Base-by-base conservation (phyloP, 2,888 invertebrate species). In the Latrodectus elegans region DNA sequence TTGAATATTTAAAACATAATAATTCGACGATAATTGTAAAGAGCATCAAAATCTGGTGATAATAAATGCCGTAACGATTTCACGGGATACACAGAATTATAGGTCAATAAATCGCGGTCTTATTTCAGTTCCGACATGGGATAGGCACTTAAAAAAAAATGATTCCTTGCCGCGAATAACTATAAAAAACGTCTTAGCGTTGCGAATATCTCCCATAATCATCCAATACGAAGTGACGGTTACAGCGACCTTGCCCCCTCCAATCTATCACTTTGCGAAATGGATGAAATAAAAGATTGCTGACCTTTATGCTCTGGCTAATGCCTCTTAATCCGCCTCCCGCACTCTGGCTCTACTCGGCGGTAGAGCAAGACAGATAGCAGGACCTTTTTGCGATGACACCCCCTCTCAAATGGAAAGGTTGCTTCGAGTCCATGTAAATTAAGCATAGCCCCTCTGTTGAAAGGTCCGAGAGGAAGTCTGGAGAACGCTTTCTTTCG, bases 261-360 rank as follows among this genome's bases (percentile, higher is more conserved):
- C 77, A 64, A 77, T 77, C 52, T 67, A 77, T 77, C 77, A 77
- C 67, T 77, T 67, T 51, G 52, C 49, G 49, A 11, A 53, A 77
- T 17, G 53, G n/a, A 64, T 51, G 65, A 53, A 75, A 75, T 75
- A 55, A 55, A 26, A 67, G 77, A 77, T 67, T 11, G 51, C n/a
- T 77, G 65, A 77, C 65, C 77, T 51, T 52, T 49, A 38, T n/a
- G 17, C n/a, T 49, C 67, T 11, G 11, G 17, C 51, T 74, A 53
- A 55, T 55, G 53, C 73, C 26, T 51, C 55, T 51, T 74, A 74
- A 74, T 74, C 73, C 73, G 15, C 49, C 71, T 71, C 71, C 71
- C 49, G 71, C 51, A 71, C 17, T 51, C 26, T 51, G 11, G n/a
- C 71, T 15, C 71, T 26, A 71, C 71, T 15, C 12, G 8, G 68